Evolutionary conservation across 2,888 invertebrate species (phyloP).

Genomic region (Lasioglossum oenotherae): DNA sequence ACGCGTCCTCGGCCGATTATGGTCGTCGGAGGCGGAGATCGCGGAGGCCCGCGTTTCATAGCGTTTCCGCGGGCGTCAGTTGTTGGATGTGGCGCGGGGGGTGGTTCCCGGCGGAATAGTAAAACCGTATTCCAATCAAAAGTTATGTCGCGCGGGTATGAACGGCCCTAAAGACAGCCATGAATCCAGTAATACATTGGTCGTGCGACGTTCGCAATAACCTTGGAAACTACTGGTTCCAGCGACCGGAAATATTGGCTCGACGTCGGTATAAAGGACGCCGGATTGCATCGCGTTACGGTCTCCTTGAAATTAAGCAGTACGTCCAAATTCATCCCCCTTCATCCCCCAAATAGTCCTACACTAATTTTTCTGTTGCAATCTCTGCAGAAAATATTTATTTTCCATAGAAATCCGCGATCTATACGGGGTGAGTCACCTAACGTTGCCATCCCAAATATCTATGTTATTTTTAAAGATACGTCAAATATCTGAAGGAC

Average conservation of each 20-base stretch:
- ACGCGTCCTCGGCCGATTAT: not conserved
- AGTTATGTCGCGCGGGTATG: slow-evolving; percentile 47
- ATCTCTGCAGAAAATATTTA: too few relatives aligned
- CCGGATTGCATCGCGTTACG: slow-evolving; percentile 39
- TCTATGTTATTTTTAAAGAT: too few relatives aligned
- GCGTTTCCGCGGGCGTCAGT: slow-evolving; percentile 3
- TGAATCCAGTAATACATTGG: slow-evolving; percentile 46
- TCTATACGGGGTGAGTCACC: too few relatives aligned
- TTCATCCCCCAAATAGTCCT: not conserved
- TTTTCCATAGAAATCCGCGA: too few relatives aligned
- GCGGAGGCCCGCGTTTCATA: not conserved
- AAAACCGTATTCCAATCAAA: slow-evolving; percentile 64
- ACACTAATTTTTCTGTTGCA: not conserved
- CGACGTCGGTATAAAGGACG: slow-evolving; percentile 45
- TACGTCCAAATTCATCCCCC: not conserved
- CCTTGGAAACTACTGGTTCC: slow-evolving; percentile 37
- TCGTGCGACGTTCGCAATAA: slow-evolving; percentile 44
- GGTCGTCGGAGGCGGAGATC: not conserved
- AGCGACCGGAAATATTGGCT: slow-evolving; percentile 54
- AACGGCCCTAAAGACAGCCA: slow-evolving; percentile 41
- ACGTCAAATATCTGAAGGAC: too few relatives aligned
- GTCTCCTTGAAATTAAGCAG: slow-evolving; percentile 36
- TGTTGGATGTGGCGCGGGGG: slow-evolving; percentile 7
- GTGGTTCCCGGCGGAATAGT: slow-evolving; percentile 36
- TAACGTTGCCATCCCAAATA: too few relatives aligned